Evolutionary conservation across 2,797 vertebrate genomes (phyloP).

Genomic region (Pachyuromys duprasi): DNA sequence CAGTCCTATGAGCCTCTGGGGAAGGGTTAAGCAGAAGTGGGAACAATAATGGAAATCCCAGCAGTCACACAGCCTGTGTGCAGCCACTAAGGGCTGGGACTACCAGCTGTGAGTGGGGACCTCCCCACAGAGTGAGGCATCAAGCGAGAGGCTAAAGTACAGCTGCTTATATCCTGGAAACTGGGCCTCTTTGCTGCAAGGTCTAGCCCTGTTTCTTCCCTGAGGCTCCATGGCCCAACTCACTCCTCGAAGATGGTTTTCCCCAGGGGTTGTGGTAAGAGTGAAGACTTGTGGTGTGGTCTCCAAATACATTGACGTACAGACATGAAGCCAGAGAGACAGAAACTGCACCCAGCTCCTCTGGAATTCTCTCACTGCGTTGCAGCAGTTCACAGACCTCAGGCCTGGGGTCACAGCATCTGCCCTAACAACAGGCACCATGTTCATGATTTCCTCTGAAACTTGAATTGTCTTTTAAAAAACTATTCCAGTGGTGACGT

Average conservation of each 20-base stretch:
- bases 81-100: neutral
- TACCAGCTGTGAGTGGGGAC: neutral
- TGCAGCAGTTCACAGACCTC: neutral
- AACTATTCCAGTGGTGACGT: neutral
- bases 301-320: neutral
- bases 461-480: neutral
- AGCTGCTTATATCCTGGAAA: neutral
- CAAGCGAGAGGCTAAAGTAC: constrained; percentile 20
- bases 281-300: neutral
- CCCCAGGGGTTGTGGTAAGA: neutral
- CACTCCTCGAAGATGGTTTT: neutral
- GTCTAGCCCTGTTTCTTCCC: neutral
- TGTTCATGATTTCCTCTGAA: neutral
- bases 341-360: neutral
- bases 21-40: constrained; percentile 56
- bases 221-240: constrained; percentile 32
- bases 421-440: neutral
- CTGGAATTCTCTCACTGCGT: neutral
- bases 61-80: constrained; percentile 51
- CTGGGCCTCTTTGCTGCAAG: constrained; percentile 5
- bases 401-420: neutral
- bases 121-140: neutral
- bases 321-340: neutral
- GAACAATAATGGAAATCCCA: constrained; percentile 63
- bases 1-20: neutral